A percentile compares a stretch with the other conserved stretches of the same genome.
Conservation (phyloP, 53 echinoderm and acorn worm species). For the Echinometra lucunter region DNA sequence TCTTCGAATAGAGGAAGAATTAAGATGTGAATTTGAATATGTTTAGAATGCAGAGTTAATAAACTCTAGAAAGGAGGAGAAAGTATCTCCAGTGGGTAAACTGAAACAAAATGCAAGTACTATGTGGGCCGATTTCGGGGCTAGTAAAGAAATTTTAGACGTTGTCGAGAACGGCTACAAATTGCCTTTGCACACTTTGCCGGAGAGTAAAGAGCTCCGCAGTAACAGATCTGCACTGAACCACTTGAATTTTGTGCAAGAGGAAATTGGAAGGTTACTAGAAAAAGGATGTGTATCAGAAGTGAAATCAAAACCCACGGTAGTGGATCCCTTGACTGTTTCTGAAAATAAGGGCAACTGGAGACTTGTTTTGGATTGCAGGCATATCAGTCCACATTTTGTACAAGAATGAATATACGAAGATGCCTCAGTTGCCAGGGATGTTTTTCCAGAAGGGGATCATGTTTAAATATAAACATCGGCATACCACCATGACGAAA, state of each 20-base stretch:
- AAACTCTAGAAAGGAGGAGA: too few relatives aligned
- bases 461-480: conserved; percentile 61
- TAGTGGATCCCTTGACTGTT: conserved; percentile 60
- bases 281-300: conserved; percentile 37
- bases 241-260: conserved; percentile 54
- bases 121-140: too few relatives aligned
- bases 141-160: too few relatives aligned
- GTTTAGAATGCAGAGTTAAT: too few relatives aligned
- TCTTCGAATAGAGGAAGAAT: too few relatives aligned
- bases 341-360: conserved; percentile 35
- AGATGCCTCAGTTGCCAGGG: conserved; percentile 18
- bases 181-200: neutral
- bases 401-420: neutral
- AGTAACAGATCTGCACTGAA: conserved; percentile 49
- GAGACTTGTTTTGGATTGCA: conserved; percentile 67
- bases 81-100: too few relatives aligned
- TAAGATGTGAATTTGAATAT: too few relatives aligned
- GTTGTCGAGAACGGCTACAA: too few relatives aligned
- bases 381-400: conserved; percentile 63
- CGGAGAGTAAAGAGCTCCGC: neutral
- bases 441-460: conserved; percentile 48
- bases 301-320: conserved; percentile 24
- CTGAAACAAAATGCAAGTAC: too few relatives aligned
- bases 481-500: conserved; percentile 72
- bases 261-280: conserved; percentile 43